phyloP scores from a whole-genome alignment of 2,888 invertebrate species.

The Acleris sparsana region DNA sequence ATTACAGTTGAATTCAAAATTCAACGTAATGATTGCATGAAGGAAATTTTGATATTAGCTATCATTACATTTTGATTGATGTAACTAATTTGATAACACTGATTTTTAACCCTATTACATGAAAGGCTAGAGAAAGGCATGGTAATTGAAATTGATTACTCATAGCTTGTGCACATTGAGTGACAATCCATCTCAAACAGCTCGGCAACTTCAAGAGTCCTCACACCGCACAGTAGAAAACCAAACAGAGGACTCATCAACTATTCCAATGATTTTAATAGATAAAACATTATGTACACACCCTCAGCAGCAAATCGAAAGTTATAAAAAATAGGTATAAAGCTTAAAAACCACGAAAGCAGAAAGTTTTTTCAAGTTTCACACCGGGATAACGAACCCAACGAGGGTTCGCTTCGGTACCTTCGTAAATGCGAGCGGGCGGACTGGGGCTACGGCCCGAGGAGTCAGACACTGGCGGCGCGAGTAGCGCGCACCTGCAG shows the following conservation, averaged over 20 bases:
- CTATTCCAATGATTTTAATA: conserved; percentile 62
- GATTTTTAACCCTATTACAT: conserved; percentile 10
- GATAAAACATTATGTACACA: conserved; percentile 67
- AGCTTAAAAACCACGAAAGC: conserved; percentile 68
- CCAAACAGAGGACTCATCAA: conserved; percentile 54
- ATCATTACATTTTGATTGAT: conserved; percentile 10
- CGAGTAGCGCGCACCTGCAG: conserved; percentile 69
- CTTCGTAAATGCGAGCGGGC: conserved; percentile 65
- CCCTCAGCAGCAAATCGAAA: conserved; percentile 55
- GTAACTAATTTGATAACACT: conserved; percentile 16
- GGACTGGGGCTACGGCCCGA: conserved; percentile 43
- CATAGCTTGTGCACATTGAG: conserved; percentile 5
- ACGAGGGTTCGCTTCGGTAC: conserved; percentile 66
- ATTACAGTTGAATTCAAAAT: background rate
- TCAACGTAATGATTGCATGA: background rate
- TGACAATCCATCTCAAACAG: background rate
- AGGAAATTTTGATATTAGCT: background rate
- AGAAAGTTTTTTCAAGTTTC: conserved; percentile 55
- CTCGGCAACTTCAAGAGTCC: conserved; percentile 1
- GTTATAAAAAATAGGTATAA: conserved; percentile 71
- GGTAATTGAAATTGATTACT: conserved; percentile 29
- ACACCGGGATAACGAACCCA: conserved; percentile 59
- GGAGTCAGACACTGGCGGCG: conserved; percentile 75
- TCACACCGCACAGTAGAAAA: conserved; percentile 41
- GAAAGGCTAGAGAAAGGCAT: conserved; percentile 32